Base-by-base conservation (phyloP, 2,797 vertebrate genomes). In the Sciaenops ocellatus region DNA sequence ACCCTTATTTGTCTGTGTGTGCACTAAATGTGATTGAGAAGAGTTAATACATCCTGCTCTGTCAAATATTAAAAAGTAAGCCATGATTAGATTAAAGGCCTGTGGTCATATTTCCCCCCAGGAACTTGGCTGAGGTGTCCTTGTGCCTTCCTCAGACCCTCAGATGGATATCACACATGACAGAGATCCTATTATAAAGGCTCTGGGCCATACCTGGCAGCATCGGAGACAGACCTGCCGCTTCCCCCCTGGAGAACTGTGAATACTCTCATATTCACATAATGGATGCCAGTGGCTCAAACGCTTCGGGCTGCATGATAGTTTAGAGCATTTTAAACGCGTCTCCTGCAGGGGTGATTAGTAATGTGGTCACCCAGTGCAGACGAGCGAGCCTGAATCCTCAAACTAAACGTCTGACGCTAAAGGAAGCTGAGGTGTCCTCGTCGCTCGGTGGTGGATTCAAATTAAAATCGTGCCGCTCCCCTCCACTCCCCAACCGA, bases 261-360 rank as follows among this genome's bases (percentile, higher is more conserved):
- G 75, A 88, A 86, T 76, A 52, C 63, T 78, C 84, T 65, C 71
- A 77, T 85, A 87, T 87, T 90, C 84, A 80, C 85, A 80, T 85
- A 89, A 90, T 84, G 76, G 59, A 82, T 65, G 75, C 85, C 46
- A 6, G 62, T 50, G 42, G 84, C 88, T 85, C 61, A 68, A 61
- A 73, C 57, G 79, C 87, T 89, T 62, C 54, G 48, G 90, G 81
- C 80, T 65, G 30, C 56, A 4, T 9, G 46, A 76, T 79, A 64
- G 82, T 77, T 87, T 18, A 24, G 73, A 83, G 74, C 71, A 56
- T 84, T 88, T 85, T 34, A 75, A 78, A 83, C 66, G 46, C 77
- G 46, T 80, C 54, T 85, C 84, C 90, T 81, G 73, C 70, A 78
- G 87, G 75, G 71, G 51, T 71, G 76, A 88, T 90, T 89, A 86